Base-by-base conservation (phyloP, 1,140 invertebrate genomes). In the Eupeodes corollae region DNA sequence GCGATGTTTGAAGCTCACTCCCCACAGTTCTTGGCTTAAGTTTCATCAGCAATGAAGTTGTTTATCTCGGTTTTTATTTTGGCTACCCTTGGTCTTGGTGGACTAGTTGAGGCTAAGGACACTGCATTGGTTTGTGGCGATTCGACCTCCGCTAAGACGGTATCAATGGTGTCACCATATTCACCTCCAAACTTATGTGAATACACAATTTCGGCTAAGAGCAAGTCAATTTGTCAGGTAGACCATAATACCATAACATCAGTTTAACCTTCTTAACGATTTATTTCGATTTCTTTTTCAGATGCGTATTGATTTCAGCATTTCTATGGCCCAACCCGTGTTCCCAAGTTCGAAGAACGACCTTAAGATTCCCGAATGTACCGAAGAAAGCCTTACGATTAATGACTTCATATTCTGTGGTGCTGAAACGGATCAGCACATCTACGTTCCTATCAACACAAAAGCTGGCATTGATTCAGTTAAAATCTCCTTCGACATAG, bases 401-500 rank as follows among this genome's bases (percentile, higher is more conserved):
- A 49, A 53, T 26, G 55, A 53, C 1, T 13, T 63, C 42, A 51
- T 38, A 0, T 30, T 66, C 5, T 67, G 63, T 37, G 63, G 63
- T 8, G 44, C 50, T 2, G 59, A 67, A 37, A 44, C 48, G 15
- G 53, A 52, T 50, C 61, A 67, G 40, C 63, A 67, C 35, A 57
- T 67, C 48, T 67, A 67, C 40, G 56, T 67, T 38, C 57, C 61
- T 9, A 54, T 67, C 51, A 63, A 67, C 50, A 52, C 54, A 47
- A 58, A 49, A 16, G 50, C 44, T 6, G 63, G 60, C 1, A 52
- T 53, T 1, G 49, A 49, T 0, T 33, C 15, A 0, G 37, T 63
- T 14, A 58, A 62, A 21, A 37, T 66, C 1, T 6, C 19, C 0
- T 34, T 67, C 10, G 6, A 8, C 1, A n/a, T 62, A 49, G 55